Evolutionary conservation across 1,140 invertebrate species (phyloP).

Genomic region (Conus ventricosus): DNA sequence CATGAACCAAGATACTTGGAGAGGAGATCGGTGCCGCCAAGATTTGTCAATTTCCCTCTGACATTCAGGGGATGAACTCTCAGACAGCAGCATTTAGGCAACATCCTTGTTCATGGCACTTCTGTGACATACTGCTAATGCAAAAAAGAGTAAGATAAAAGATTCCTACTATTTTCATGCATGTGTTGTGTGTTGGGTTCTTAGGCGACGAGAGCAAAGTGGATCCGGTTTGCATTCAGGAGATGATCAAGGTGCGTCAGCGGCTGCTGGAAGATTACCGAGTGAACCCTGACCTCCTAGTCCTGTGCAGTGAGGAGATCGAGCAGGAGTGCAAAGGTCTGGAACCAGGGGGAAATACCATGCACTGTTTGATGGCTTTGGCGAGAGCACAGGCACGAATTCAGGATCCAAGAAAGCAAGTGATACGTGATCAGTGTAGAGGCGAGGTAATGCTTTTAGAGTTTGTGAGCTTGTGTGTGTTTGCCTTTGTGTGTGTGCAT

Average conservation of each 20-base stretch:
- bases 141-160: no score
- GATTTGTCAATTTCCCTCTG: no score
- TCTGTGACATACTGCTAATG: no score
- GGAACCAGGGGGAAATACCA: constrained; percentile 89
- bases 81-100: no score
- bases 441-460: constrained; percentile 46
- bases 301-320: constrained; percentile 89
- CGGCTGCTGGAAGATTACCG: constrained; percentile 95
- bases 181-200: neutral
- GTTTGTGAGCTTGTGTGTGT: no score
- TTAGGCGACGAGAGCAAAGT: constrained; percentile 68
- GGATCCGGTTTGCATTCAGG: constrained; percentile 83
- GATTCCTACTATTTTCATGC: no score
- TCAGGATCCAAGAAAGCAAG: neutral
- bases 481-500: no score
- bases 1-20: no score
- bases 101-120: no score
- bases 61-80: no score
- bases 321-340: constrained; percentile 76
- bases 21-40: no score
- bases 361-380: constrained; percentile 97
- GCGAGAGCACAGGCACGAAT: constrained; percentile 73
- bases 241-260: constrained; percentile 92
- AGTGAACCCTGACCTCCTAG: constrained; percentile 93
- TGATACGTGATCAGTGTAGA: constrained; percentile 50